These are phyloP conservation scores for Xenopus borealis DNA, from an alignment of 2,113 vertebrate species.

Conservation along the genomic window DNA sequence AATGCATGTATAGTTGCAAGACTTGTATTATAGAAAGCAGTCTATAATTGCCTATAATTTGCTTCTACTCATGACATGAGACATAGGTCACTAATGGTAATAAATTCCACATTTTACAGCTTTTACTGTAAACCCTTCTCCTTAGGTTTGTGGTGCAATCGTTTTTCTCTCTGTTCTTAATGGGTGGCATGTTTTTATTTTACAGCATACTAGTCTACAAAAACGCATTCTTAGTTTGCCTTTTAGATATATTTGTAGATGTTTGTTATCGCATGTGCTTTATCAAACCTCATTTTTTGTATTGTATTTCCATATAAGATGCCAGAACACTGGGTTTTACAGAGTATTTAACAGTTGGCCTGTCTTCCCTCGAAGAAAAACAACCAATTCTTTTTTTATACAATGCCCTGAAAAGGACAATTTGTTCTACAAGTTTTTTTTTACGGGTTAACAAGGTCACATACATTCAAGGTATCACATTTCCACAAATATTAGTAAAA, in stretches of 20 bases:
- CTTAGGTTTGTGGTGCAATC: constrained; percentile 2
- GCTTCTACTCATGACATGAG: background rate
- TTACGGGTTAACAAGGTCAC: no score
- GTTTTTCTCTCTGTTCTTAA: constrained; percentile 30
- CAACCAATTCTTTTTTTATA: background rate
- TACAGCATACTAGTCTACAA: background rate
- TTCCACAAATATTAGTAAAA: no score
- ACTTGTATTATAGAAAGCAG: background rate
- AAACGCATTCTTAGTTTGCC: background rate
- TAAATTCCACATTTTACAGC: constrained; percentile 27
- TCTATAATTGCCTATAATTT: background rate
- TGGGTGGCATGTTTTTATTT: constrained; percentile 28
- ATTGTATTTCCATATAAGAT: no score
- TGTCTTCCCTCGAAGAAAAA: background rate
- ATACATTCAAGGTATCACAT: no score
- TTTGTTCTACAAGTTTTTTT: no score
- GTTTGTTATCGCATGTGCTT: constrained; percentile 12
- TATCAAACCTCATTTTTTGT: background rate
- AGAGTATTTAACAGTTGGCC: no score
- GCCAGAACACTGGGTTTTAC: background rate
- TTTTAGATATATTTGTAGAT: constrained; percentile 16
- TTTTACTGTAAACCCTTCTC: constrained; percentile 9
- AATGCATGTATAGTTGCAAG: no score
- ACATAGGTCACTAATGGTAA: constrained; percentile 5
- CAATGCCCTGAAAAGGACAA: no score